These are phyloP conservation scores for Maniola hyperantus DNA, from an alignment of 2,888 invertebrate genomes.

Conservation along the genomic window DNA sequence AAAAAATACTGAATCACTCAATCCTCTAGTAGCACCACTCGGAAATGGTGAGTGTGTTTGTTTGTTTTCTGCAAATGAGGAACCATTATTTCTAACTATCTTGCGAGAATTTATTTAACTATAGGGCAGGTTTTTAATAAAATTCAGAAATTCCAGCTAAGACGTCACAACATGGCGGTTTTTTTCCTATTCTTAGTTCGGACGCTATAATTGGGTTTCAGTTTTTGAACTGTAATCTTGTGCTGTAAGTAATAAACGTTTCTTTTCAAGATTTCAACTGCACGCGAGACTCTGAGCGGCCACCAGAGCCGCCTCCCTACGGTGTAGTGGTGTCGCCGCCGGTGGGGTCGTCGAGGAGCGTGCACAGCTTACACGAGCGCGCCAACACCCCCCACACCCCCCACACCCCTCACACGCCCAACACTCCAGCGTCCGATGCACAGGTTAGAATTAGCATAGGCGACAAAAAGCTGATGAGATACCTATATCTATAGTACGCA, in stretches of 20 bases:
- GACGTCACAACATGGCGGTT: too few relatives aligned
- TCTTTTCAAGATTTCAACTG: constrained; percentile 63
- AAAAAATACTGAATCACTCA: too few relatives aligned
- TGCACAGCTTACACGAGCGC: constrained; percentile 69
- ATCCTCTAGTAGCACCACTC: constrained; percentile 93
- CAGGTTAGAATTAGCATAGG: too few relatives aligned
- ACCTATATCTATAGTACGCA: too few relatives aligned
- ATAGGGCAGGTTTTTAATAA: not conserved
- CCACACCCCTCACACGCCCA: constrained; percentile 59
- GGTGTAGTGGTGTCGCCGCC: constrained; percentile 68
- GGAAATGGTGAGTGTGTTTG: constrained; percentile 86
- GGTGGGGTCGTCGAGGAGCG: constrained; percentile 66
- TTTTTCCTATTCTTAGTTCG: too few relatives aligned
- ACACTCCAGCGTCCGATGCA: constrained; percentile 71
- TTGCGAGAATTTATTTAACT: not conserved
- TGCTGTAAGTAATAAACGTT: not conserved
- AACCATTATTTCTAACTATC: constrained; percentile 8
- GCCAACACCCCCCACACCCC: constrained; percentile 59
- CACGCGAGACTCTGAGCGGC: constrained; percentile 64
- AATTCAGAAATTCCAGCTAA: too few relatives aligned
- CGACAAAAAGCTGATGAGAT: too few relatives aligned
- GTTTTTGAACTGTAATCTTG: too few relatives aligned
- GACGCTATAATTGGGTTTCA: too few relatives aligned
- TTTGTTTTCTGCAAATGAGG: constrained; percentile 28
- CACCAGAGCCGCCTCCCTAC: constrained; percentile 73